A percentile compares a stretch with the other conserved stretches of the same genome.
Evolutionary conservation across 2,113 vertebrate species (phyloP).

Genomic region (Microtus montanus): DNA sequence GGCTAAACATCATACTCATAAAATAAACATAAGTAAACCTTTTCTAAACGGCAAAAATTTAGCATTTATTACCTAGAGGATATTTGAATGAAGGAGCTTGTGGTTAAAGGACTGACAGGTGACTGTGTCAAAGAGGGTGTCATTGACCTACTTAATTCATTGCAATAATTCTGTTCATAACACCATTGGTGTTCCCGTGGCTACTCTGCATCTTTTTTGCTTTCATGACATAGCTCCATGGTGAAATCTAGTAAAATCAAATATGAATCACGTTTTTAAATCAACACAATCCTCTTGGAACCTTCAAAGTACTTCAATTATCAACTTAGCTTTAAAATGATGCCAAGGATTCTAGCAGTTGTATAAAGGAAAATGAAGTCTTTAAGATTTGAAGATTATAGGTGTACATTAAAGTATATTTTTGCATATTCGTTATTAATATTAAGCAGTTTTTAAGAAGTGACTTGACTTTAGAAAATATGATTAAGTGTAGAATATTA

Average conservation of each 20-base stretch:
- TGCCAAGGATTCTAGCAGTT: not conserved
- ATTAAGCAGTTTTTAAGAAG: conserved; percentile 17
- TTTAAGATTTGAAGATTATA: not conserved
- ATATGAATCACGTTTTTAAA: not conserved
- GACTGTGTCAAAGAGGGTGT: not conserved
- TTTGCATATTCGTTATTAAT: not conserved
- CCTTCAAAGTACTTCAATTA: conserved; percentile 33
- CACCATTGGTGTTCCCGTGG: not conserved
- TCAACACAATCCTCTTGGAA: not conserved
- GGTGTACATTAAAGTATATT: not conserved
- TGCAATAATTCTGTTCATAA: not conserved
- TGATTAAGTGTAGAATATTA: not conserved
- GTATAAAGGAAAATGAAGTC: not conserved
- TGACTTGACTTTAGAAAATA: conserved; percentile 18
- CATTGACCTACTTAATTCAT: not conserved
- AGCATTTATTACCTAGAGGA: not conserved
- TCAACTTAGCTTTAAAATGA: conserved; percentile 29
- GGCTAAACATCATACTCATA: not conserved
- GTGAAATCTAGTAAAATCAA: not conserved
- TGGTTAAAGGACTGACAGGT: not conserved
- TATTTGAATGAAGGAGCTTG: not conserved
- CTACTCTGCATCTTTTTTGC: not conserved
- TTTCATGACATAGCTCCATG: not conserved
- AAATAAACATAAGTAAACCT: not conserved
- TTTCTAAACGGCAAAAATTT: not conserved